phyloP scores from a whole-genome alignment of 2,797 vertebrate species.

The Alectoris magna region DNA sequence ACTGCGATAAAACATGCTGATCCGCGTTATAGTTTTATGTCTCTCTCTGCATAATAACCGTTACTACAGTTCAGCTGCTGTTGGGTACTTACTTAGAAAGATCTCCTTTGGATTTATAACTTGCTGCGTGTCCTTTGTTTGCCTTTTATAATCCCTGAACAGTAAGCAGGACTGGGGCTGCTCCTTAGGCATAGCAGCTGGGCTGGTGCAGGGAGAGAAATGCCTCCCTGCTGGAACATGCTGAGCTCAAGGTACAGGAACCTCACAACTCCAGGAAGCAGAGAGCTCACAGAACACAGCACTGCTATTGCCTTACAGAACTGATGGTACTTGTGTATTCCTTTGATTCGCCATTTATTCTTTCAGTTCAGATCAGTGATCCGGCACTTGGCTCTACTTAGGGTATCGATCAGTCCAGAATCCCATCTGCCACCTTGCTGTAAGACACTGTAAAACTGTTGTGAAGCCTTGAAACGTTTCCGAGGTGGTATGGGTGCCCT shows the following conservation, averaged over 20 bases:
- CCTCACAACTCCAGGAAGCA: not conserved
- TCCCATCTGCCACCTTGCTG: conserved; percentile 2
- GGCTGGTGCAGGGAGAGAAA: not conserved
- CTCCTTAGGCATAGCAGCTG: not conserved
- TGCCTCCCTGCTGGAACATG: not conserved
- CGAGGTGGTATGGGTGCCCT: fast-evolving
- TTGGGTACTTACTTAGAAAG: not conserved
- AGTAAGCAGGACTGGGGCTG: fast-evolving
- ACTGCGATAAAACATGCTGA: conserved; percentile 43
- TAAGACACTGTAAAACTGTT: not conserved
- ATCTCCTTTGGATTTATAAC: not conserved
- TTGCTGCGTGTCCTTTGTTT: not conserved
- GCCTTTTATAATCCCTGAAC: not conserved
- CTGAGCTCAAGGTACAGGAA: not conserved
- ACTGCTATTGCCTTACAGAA: not conserved
- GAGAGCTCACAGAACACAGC: not conserved
- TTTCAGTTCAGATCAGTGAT: conserved; percentile 15
- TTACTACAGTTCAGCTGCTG: not conserved
- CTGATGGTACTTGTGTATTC: not conserved
- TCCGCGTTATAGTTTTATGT: conserved; percentile 25
- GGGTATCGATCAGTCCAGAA: conserved; percentile 4
- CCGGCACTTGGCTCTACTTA: not conserved
- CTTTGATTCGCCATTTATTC: not conserved
- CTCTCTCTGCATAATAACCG: not conserved
- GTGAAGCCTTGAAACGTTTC: not conserved